Percentiles rank a stretch among this genome's conserved stretches.
phyloP scores from a whole-genome alignment of 2,113 vertebrate species.

The Sebastes schlegelii region DNA sequence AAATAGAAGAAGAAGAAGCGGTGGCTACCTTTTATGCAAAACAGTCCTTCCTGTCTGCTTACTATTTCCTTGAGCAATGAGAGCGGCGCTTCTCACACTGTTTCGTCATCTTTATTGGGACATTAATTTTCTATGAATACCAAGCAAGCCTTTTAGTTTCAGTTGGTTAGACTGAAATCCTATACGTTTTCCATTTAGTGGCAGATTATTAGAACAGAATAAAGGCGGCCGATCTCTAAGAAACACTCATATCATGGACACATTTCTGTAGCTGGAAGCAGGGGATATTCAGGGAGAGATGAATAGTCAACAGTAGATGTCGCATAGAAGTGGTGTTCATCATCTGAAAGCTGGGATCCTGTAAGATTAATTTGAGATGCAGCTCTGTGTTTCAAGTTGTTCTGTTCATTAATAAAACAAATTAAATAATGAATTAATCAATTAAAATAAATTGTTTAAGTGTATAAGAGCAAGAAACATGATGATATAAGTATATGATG shows the following conservation, averaged over 20 bases:
- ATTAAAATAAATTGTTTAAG: too few relatives aligned
- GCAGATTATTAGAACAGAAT: constrained; percentile 6
- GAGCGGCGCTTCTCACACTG: neutral
- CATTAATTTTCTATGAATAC: constrained; percentile 59
- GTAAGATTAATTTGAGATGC: too few relatives aligned
- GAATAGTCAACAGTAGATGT: too few relatives aligned
- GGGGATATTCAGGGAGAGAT: too few relatives aligned
- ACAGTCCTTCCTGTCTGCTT: constrained; percentile 7
- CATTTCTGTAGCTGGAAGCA: neutral
- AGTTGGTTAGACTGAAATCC: constrained; percentile 18
- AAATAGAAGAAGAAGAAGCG: constrained; percentile 12
- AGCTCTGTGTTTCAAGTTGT: too few relatives aligned
- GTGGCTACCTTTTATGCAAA: constrained; percentile 72
- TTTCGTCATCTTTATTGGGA: constrained; percentile 36
- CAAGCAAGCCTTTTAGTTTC: constrained; percentile 43
- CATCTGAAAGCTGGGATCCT: too few relatives aligned
- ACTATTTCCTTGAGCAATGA: constrained; percentile 53
- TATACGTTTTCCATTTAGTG: neutral
- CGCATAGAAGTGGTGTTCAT: too few relatives aligned
- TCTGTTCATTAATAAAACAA: too few relatives aligned
- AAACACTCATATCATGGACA: neutral
- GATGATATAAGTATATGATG: too few relatives aligned
- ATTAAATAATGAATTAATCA: too few relatives aligned
- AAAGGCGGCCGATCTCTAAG: neutral
- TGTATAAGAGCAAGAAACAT: too few relatives aligned